phyloP scores from a whole-genome alignment of 2,113 vertebrate species.

The Trachemys scripta region DNA sequence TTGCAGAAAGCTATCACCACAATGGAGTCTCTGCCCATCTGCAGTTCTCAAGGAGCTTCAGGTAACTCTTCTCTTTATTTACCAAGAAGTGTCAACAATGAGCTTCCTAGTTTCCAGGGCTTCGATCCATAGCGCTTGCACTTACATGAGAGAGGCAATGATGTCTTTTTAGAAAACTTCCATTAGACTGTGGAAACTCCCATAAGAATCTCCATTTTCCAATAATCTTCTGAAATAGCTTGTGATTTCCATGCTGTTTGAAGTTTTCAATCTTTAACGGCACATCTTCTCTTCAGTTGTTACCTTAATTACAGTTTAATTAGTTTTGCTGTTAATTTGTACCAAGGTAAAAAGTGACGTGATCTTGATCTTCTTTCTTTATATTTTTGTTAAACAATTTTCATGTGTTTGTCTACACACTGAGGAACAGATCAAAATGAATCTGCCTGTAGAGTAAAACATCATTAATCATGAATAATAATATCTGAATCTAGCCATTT shows the following conservation, averaged over 20 bases:
- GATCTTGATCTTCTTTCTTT: neutral
- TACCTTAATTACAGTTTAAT: neutral
- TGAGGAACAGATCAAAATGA: neutral
- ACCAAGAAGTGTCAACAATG: no score
- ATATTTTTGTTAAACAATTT: neutral
- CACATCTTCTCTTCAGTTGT: neutral
- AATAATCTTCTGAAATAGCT: neutral
- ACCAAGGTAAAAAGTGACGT: neutral
- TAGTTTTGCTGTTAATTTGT: neutral
- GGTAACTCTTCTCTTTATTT: no score
- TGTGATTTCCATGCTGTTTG: neutral
- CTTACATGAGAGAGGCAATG: neutral
- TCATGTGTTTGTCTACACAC: neutral
- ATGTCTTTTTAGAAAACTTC: no score
- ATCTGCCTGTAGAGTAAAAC: neutral
- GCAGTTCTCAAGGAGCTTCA: no score
- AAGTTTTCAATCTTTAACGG: neutral
- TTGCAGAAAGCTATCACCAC: no score
- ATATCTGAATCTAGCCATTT: no score
- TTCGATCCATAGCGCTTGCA: neutral
- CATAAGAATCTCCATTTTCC: neutral
- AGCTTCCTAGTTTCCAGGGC: no score
- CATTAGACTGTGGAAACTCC: neutral
- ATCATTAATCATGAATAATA: neutral
- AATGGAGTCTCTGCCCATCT: no score